Conservation (phyloP, 2,797 vertebrate genomes). For the Sorex maritimensis region DNA sequence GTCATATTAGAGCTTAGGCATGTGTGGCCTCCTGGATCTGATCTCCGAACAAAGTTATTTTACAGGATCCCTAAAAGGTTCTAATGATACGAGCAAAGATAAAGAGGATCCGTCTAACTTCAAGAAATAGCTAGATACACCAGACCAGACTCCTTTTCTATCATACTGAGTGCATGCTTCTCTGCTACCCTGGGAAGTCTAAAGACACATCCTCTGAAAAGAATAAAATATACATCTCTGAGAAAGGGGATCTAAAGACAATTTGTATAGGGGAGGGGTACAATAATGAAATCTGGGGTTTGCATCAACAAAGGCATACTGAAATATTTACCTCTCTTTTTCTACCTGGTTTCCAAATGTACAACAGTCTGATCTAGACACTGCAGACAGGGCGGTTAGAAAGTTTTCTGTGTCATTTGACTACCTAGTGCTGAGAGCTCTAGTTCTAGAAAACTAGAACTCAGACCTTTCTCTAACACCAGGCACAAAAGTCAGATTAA, state of each 20-base stretch:
- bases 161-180: neutral
- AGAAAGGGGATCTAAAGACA: neutral
- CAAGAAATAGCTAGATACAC: neutral
- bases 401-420: no score
- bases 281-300: neutral
- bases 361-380: neutral
- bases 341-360: neutral
- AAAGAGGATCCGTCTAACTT: neutral
- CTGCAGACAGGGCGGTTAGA: no score
- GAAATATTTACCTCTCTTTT: neutral
- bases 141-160: slow-evolving; percentile 4
- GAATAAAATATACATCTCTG: neutral
- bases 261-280: neutral
- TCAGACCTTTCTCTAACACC: no score
- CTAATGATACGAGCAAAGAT: neutral
- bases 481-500: no score
- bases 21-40: no score
- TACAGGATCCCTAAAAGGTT: neutral
- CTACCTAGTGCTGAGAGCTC: no score
- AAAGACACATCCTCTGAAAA: neutral
- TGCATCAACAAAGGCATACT: neutral
- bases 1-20: neutral
- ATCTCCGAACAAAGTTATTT: neutral
- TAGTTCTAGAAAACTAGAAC: no score
- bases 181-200: neutral